Evolutionary conservation across 2,888 invertebrate species (phyloP), one percentile per base, ranked within the genome.

Genomic region (Lepidocyrtinus sp.): DNA sequence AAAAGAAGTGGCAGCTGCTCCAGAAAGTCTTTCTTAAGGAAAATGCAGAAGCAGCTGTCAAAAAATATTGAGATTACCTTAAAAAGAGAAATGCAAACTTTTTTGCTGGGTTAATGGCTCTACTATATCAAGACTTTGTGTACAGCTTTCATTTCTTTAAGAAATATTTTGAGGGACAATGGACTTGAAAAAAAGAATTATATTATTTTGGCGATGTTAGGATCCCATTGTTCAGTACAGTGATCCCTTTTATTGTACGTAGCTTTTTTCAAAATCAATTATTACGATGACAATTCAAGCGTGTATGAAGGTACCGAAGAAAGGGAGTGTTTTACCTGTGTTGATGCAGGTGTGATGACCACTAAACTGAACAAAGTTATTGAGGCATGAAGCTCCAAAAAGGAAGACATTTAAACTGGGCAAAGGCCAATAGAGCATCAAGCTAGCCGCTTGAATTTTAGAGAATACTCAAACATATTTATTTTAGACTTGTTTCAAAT

Each of bases 41-140:
- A 50, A 7, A 36, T 36, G 5, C 50, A 50, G 50, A 17, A 50
- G 50, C 50, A 50, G 50, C 50, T 50, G 50, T 50, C 50, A 50
- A 50, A 12, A 12, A 50, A 50, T 50, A 50, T 50, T 50, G 50
- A 50, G 50, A 50, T 50, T 12, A 12, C n/a, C n/a, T n/a, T n/a
- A n/a, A n/a, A n/a, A n/a, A n/a, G n/a, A n/a, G n/a, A n/a, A n/a
- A n/a, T n/a, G n/a, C 50, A n/a, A 36, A 36, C 36, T 36, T 36
- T 36, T 36, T 36, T 36, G 5, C 12, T 36, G 50, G 15, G 17
- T 12, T 50, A 12, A 17, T 2, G 17, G 50, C 50, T 7, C 5
- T 36, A 36, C 36, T 36, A 5, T 7, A 5, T 36, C 36, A 36
- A 7, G 5, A 36, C 36, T 12, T 36, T 36, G 5, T 36, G 36